Evolutionary conservation across 1,140 invertebrate species (phyloP), one percentile per base, ranked within the genome.

Genomic region (Drosophila pectinifera): DNA sequence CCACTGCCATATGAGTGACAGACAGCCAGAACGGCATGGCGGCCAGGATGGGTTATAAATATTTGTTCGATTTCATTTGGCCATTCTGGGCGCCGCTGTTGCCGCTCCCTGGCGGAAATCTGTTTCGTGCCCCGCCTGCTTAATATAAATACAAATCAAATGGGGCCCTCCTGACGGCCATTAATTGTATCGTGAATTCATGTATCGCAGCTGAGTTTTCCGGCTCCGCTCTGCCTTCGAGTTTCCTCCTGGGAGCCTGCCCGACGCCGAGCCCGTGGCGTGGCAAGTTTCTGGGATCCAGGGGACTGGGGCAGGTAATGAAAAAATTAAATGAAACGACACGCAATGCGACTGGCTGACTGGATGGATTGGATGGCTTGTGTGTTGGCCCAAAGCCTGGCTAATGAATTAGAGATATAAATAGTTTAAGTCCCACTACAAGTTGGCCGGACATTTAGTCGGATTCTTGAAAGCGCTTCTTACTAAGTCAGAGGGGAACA

Each of bases 101-200:
- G 28, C 28, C 10, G 28, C 57, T 69, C 61, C 56, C 58, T 42
- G 26, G 46, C 56, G 63, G 59, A 79, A 88, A 86, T 86, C 83
- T 73, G 65, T 65, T 88, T 54, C 74, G 67, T 56, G 42, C 54
- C 46, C 56, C 64, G 67, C 39, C 54, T 75, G 73, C 53, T 46
- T 68, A 78, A 83, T 83, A 82, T 73, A 75, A 75, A 76, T 79
- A 83, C 70, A 86, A 86, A 86, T 86, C 83, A 86, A 86, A 85
- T 77, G 56, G 61, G 54, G 62, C 38, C 34, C 67, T 59, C 59
- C 46, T 41, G 68, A 70, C 70, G 72, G 65, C 80, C 75, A 83
- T 86, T 86, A 89, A 83, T 86, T 83, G 75, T 83, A 79, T 77
- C 49, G 61, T 67, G 68, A 63, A 78, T 46, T 49, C 56, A 61